Evolutionary conservation across 2,797 vertebrate species (phyloP).

Genomic region (Myotis myotis): DNA sequence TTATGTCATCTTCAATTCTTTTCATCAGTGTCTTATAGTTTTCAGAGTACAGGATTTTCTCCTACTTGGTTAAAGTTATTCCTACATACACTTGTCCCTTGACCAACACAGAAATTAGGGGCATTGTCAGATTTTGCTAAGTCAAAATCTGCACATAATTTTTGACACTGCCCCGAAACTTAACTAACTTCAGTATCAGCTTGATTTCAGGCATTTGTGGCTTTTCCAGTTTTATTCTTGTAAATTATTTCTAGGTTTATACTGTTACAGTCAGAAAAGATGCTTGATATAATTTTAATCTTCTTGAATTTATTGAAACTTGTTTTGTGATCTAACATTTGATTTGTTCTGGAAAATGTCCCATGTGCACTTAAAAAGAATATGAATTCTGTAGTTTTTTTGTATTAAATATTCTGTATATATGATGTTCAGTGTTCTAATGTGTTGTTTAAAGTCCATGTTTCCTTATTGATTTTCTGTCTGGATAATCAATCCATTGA

Average conservation of each 20-base stretch:
- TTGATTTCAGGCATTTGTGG: not conserved
- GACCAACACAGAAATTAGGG: not conserved
- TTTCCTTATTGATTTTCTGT: not conserved
- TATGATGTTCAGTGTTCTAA: not conserved
- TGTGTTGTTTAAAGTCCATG: not conserved
- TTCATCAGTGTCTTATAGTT: too few relatives aligned
- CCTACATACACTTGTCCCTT: not conserved
- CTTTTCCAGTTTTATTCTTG: not conserved
- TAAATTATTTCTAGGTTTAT: not conserved
- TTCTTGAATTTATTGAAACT: not conserved
- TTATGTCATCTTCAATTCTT: too few relatives aligned
- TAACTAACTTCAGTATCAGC: not conserved
- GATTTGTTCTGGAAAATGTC: not conserved
- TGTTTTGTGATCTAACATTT: not conserved
- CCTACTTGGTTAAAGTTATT: too few relatives aligned
- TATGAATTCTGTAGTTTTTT: not conserved
- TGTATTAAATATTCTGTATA: not conserved
- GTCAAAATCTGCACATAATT: not conserved
- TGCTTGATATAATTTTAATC: not conserved
- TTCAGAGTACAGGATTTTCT: too few relatives aligned
- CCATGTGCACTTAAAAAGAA: not conserved
- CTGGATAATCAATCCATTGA: not conserved
- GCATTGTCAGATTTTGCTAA: not conserved
- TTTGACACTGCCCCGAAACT: not conserved
- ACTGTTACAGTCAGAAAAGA: not conserved